Conservation (phyloP, 2,797 vertebrate species). For the Muscicapa striata region DNA sequence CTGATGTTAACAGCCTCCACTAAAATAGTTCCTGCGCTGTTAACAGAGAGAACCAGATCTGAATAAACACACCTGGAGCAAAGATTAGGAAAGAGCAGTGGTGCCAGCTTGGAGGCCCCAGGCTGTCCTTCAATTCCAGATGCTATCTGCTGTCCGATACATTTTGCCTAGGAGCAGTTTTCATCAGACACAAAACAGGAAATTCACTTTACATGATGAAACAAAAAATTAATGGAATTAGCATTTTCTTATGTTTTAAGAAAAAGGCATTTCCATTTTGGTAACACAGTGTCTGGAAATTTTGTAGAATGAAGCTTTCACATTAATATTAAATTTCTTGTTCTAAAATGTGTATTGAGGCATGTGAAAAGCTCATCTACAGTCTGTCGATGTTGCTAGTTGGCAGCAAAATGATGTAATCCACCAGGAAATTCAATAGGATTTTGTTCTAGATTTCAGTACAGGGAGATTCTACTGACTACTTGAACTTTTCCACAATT, state of each 20-base stretch:
- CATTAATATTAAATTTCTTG: background rate
- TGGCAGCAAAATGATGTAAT: conserved; percentile 4
- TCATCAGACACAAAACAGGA: background rate
- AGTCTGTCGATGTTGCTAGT: background rate
- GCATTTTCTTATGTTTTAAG: conserved; percentile 6
- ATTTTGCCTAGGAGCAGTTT: background rate
- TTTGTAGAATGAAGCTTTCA: background rate
- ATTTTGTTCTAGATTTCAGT: conserved; percentile 19
- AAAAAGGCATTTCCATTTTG: background rate
- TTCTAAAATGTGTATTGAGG: background rate
- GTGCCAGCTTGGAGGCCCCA: background rate
- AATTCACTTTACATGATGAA: background rate
- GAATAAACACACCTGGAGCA: background rate
- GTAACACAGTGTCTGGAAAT: background rate
- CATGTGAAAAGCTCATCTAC: conserved; percentile 13
- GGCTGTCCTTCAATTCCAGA: background rate
- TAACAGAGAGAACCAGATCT: background rate
- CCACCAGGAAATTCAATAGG: background rate
- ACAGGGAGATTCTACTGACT: background rate
- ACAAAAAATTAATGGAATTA: background rate
- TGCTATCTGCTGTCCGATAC: background rate
- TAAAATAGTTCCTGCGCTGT: background rate
- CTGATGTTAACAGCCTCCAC: background rate
- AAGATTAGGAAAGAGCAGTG: background rate
- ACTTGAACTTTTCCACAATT: background rate